Conservation (phyloP, 2,888 invertebrate species). For the Petrophora chlorosata region DNA sequence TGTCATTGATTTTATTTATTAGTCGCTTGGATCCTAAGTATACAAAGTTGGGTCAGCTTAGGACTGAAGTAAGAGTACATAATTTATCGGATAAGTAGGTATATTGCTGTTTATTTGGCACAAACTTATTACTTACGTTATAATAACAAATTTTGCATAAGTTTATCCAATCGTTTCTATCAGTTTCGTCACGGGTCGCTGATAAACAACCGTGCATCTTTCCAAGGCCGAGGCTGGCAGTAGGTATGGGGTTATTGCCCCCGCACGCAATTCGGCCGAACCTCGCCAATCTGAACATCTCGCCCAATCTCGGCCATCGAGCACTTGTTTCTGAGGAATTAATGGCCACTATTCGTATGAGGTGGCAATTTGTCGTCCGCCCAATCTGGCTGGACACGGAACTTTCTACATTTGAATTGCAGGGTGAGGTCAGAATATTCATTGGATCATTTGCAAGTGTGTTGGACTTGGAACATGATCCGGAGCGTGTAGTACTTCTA, state of each 20-base stretch:
- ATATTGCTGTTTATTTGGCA: not conserved
- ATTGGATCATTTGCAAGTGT: conserved; percentile 27
- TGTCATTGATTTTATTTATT: too few species aligned
- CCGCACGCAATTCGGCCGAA: conserved; percentile 35
- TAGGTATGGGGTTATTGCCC: conserved; percentile 31
- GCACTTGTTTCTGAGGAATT: conserved; percentile 57
- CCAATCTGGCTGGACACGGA: conserved; percentile 36
- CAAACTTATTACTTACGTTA: not conserved
- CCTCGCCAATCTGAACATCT: conserved; percentile 21
- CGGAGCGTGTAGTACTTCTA: conserved; percentile 4
- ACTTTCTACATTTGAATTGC: conserved; percentile 39
- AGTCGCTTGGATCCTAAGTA: too few species aligned
- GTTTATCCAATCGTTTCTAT: conserved; percentile 21
- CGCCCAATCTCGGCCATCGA: conserved; percentile 37
- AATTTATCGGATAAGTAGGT: not conserved
- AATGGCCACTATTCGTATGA: conserved; percentile 53
- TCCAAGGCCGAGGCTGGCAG: conserved; percentile 17
- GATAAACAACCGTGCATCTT: conserved; percentile 20
- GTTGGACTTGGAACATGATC: not conserved
- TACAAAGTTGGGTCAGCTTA: too few species aligned
- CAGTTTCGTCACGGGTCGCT: conserved; percentile 25
- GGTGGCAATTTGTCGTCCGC: conserved; percentile 47
- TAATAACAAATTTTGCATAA: conserved; percentile 12
- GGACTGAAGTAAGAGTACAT: too few species aligned
- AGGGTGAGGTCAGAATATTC: conserved; percentile 26